Percentiles rank a stretch among this genome's conserved stretches.
These are phyloP conservation scores for Crambe crambe DNA, from an alignment of 37 sponge, comb jelly and placozoan species.

Conservation along the genomic window DNA sequence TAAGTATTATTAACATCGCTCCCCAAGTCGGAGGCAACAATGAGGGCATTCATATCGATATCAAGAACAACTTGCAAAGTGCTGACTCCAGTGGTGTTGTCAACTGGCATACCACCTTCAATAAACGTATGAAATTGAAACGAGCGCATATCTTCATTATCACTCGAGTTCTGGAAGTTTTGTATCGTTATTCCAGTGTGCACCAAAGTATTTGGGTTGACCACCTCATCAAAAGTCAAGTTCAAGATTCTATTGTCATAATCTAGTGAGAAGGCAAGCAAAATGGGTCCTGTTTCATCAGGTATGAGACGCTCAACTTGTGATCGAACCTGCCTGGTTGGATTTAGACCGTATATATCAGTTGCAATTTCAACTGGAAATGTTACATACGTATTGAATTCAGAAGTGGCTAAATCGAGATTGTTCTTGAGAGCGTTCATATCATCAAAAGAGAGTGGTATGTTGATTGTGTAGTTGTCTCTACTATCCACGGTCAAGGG, in stretches of 20 bases:
- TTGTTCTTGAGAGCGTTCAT: constrained; percentile 76
- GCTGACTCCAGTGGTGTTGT: constrained; percentile 38
- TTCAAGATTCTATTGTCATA: constrained; percentile 52
- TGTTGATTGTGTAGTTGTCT: constrained; percentile 57
- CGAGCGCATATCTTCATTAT: neutral
- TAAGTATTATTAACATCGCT: constrained; percentile 50
- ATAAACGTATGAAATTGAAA: constrained; percentile 28
- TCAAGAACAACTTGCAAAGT: constrained; percentile 36
- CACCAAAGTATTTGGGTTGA: constrained; percentile 53
- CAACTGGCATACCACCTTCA: constrained; percentile 18
- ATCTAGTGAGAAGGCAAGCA: constrained; percentile 72
- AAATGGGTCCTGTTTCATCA: constrained; percentile 63
- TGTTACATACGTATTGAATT: constrained; percentile 50
- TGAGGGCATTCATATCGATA: constrained; percentile 69
- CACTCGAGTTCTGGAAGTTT: constrained; percentile 22
- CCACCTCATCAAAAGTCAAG: constrained; percentile 80
- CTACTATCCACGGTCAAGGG: constrained; percentile 13
- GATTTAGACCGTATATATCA: constrained; percentile 65
- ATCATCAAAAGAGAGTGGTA: constrained; percentile 55
- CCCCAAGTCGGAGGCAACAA: constrained; percentile 59
- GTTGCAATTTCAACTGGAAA: constrained; percentile 36
- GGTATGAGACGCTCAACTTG: constrained; percentile 41
- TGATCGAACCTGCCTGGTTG: constrained; percentile 1
- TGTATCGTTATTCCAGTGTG: constrained; percentile 60
- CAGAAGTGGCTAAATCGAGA: constrained; percentile 65